Base-by-base conservation (phyloP, 2,797 vertebrate genomes). In the Sebastes taczanowskii region DNA sequence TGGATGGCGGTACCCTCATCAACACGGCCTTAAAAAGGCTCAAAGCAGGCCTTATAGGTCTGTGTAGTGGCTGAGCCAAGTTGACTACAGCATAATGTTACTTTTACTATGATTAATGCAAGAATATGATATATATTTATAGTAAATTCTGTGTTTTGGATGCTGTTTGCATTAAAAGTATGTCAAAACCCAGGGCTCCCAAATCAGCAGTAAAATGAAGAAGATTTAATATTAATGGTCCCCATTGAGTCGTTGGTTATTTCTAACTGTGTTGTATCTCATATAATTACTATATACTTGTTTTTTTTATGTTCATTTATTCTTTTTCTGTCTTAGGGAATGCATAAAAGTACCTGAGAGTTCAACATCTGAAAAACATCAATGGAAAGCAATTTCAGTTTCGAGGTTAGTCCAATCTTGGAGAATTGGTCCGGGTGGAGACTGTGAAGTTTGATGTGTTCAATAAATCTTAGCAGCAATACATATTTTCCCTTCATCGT, bases 321-420 rank as follows among this genome's bases (percentile, higher is more conserved):
- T 62, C 13, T 61, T 80, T 76, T 82, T 82, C 38, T 72, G 32
- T 79, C 63, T 53, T 14, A 94, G 92, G 93, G 78, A 83, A 91
- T 93, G 87, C 74, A 81, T 83, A 81, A 71, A 82, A 83, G 81
- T 56, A 84, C 78, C 89, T 88, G 83, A 91, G 77, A 77, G 63
- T 74, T 81, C 56, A 78, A 76, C 69, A 74, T 67, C 83, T 38
- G 66, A 85, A 73, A 84, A 73, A 68, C 71, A 84, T 52, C 84
- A 69, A 95, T 95, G 95, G 95, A 95, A 77, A 89, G 75, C 77
- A 56, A 91, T 71, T 90, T 91, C 4, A 89, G 63, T 80, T 92
- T 91, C 77, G 91, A 88, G 95, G 95, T 95, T 77, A 18, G 93
- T 91, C 11, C 27, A 5, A 35, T 60, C 5, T 25, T 32, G 9